These are phyloP conservation scores for Eupeodes luniger DNA, from an alignment of 2,888 invertebrate species.

Conservation along the genomic window DNA sequence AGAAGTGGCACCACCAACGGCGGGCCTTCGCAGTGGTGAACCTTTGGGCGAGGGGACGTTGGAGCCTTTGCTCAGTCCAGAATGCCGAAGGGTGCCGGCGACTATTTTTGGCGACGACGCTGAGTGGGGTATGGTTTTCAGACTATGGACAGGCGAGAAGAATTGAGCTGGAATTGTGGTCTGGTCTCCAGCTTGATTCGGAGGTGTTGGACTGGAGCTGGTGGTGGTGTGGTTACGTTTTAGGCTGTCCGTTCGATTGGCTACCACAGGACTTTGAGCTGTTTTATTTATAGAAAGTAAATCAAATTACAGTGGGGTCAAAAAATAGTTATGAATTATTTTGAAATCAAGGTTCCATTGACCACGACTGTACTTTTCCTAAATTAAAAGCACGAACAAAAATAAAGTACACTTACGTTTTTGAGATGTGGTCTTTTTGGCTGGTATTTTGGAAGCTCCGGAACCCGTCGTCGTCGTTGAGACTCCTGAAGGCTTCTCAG, in stretches of 20 bases:
- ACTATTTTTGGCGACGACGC: slow-evolving; percentile 80
- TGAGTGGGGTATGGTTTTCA: slow-evolving; percentile 79
- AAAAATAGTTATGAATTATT: slow-evolving; percentile 17
- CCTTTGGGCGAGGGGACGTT: slow-evolving; percentile 86
- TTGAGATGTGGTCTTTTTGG: slow-evolving; percentile 78
- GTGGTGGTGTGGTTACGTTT: slow-evolving; percentile 78
- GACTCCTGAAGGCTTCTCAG: slow-evolving; percentile 85
- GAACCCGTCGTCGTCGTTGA: slow-evolving; percentile 74
- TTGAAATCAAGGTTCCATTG: background rate
- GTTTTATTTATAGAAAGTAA: background rate
- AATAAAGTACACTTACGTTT: slow-evolving; percentile 79
- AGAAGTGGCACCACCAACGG: slow-evolving; percentile 77
- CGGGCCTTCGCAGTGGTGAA: slow-evolving; percentile 85
- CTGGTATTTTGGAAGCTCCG: slow-evolving; percentile 77
- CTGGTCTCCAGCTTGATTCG: slow-evolving; percentile 57
- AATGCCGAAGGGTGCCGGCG: slow-evolving; percentile 79
- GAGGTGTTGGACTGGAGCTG: slow-evolving; percentile 77
- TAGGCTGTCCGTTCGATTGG: slow-evolving; percentile 80
- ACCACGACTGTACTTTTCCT: background rate
- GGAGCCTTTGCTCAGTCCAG: slow-evolving; percentile 80
- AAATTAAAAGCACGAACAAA: too few relatives aligned
- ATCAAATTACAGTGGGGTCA: slow-evolving; percentile 20
- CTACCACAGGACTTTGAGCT: slow-evolving; percentile 80
- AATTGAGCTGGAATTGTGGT: slow-evolving; percentile 76
- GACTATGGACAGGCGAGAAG: slow-evolving; percentile 79